Evolutionary conservation across 2,797 vertebrate genomes (phyloP).

Genomic region (Peromyscus attwateri): DNA sequence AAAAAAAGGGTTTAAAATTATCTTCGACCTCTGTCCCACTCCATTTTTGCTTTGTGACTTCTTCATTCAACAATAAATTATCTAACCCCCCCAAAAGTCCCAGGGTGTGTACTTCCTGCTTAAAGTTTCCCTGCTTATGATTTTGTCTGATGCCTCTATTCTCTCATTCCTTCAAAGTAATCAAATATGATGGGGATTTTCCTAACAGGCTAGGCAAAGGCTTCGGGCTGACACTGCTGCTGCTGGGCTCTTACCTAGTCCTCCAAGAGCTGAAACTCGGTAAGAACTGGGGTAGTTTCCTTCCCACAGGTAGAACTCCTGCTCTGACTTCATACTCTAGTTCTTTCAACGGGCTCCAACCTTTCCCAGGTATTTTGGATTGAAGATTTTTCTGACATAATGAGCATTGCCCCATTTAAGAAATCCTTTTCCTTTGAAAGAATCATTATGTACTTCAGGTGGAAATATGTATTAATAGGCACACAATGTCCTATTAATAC

Average conservation of each 20-base stretch:
- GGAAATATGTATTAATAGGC: too few species aligned
- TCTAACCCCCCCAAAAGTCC: background rate
- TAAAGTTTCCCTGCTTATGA: background rate
- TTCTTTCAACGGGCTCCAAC: background rate
- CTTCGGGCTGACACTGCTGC: background rate
- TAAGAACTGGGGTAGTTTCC: background rate
- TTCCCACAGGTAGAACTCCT: background rate
- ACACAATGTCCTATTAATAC: too few species aligned
- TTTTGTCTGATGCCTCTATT: background rate
- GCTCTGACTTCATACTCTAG: background rate
- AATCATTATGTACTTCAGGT: background rate
- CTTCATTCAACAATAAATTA: conserved; percentile 88
- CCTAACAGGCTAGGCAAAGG: conserved; percentile 55
- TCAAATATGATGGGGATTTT: background rate
- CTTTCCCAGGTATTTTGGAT: background rate
- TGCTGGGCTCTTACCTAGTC: background rate
- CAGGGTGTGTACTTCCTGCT: background rate
- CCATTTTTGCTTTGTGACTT: conserved; percentile 82
- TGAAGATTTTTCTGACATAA: background rate
- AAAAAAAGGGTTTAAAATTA: conserved; percentile 74
- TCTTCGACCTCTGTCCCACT: conserved; percentile 72
- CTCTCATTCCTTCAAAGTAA: background rate
- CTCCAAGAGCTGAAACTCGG: background rate
- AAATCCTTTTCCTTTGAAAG: background rate
- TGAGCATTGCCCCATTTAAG: background rate